phyloP scores from a whole-genome alignment of 2,888 invertebrate species.

The Xanthostigma xanthostigma region DNA sequence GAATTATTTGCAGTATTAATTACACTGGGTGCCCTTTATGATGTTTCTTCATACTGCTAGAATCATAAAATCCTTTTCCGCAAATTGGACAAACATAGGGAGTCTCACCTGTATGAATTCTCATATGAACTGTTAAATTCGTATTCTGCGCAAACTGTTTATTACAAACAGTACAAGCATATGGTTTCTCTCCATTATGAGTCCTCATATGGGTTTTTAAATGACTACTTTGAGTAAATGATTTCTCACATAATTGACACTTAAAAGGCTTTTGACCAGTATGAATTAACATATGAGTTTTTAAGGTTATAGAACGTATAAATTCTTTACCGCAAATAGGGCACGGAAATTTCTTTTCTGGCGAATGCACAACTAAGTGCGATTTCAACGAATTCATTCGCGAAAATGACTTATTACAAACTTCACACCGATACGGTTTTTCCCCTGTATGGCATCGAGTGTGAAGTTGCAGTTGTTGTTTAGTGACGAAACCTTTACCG shows the following conservation, averaged over 20 bases:
- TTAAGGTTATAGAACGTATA: not conserved
- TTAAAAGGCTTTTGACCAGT: not conserved
- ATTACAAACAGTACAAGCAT: not conserved
- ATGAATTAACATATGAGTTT: not conserved
- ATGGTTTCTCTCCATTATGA: constrained; percentile 1
- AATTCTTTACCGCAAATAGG: not conserved
- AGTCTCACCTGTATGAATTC: constrained; percentile 1
- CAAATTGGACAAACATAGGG: not conserved
- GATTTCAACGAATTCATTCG: not conserved
- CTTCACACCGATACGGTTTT: not conserved
- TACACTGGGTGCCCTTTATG: not conserved
- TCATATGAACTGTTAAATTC: not conserved
- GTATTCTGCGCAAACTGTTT: not conserved
- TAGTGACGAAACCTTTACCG: constrained; percentile 3
- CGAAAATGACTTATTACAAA: not conserved
- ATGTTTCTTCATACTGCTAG: constrained; percentile 2
- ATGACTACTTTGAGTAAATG: not conserved
- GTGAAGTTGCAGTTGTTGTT: not conserved
- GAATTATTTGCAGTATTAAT: too few relatives aligned
- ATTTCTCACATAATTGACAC: not conserved
- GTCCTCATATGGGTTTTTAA: constrained; percentile 1
- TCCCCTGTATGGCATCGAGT: not conserved
- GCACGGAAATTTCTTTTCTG: not conserved
- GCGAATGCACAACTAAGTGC: not conserved
- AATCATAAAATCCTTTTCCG: constrained; percentile 2